Evolutionary conservation across 2,797 vertebrate genomes (phyloP), one percentile per base, ranked within the genome.

Genomic region (Tragelaphus eurycerus): DNA sequence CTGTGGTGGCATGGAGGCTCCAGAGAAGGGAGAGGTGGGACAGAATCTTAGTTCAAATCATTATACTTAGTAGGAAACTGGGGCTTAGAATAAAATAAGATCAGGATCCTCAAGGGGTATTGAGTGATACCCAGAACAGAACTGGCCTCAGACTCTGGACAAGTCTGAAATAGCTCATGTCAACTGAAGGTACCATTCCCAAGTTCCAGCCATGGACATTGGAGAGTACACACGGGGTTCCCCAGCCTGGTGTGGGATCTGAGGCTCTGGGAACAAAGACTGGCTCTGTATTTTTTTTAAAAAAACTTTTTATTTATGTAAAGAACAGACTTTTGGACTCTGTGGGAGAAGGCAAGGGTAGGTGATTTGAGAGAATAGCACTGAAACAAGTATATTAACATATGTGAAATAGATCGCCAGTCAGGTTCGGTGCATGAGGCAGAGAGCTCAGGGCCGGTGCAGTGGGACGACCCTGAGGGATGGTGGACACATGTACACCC

Each of bases 211-310:
- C 25, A 3, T 6, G 21, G 31, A 50, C 3, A 0, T 0, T n/a
- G 57, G 21, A 74, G 38, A 43, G 6, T 8, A 52, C 8, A 3
- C 0, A 7, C 29, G 64, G 16, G 19, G 4, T 27, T 93, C 46
- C 48, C 15, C 9, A 11, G 8, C 10, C 16, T 64, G 29, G 13
- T 19, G 6, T 16, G 43, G 50, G 74, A 43, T 74, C 16, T 25
- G 15, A 10, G 14, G 2, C 4, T 12, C 46, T 2, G 4, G 27
- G 16, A 21, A 46, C 34, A 86, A 59, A 85, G 16, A 10, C 23
- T 50, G 64, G 4, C 4, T 1, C 10, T 57, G 2, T 23, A 19
- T 19, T 43, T 74, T 67, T 67, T 67, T 67, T 19, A 0, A 10
- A 34, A 34, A 1, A 17, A 64, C 10, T 6, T 38, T 38, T 71